Percentiles rank a stretch among this genome's conserved stretches.
These are phyloP conservation scores for Zeugodacus cucurbitae DNA, from an alignment of 1,140 invertebrate genomes.

Conservation along the genomic window DNA sequence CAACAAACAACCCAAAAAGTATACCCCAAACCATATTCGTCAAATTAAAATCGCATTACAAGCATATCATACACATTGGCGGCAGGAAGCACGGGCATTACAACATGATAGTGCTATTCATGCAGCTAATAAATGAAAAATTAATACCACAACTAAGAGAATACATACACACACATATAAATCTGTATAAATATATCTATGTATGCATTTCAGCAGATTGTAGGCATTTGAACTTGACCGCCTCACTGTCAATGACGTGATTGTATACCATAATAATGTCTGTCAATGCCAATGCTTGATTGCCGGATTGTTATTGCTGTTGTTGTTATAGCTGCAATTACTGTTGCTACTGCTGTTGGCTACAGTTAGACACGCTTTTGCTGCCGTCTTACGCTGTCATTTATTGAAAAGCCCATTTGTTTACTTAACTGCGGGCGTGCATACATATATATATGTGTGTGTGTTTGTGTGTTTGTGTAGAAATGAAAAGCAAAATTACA, in stretches of 20 bases:
- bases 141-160: too few relatives aligned
- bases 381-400: slow-evolving; percentile 23
- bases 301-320: background rate
- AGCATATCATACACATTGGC: background rate
- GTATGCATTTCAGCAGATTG: background rate
- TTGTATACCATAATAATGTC: background rate
- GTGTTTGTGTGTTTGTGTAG: background rate
- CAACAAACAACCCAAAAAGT: too few relatives aligned
- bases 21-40: too few relatives aligned
- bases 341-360: background rate
- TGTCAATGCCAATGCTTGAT: background rate
- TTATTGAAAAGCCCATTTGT: slow-evolving; percentile 17
- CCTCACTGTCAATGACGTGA: slow-evolving; percentile 9
- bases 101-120: background rate
- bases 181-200: background rate
- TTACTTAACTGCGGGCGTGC: background rate
- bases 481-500: background rate
- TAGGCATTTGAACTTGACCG: slow-evolving; percentile 5
- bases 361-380: slow-evolving; percentile 10
- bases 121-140: background rate
- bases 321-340: background rate
- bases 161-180: background rate
- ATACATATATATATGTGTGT: background rate
- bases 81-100: background rate
- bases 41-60: background rate